Evolutionary conservation across 1,140 invertebrate species (phyloP), one percentile per base, ranked within the genome.

Genomic region (Caenorhabditis tropicalis): DNA sequence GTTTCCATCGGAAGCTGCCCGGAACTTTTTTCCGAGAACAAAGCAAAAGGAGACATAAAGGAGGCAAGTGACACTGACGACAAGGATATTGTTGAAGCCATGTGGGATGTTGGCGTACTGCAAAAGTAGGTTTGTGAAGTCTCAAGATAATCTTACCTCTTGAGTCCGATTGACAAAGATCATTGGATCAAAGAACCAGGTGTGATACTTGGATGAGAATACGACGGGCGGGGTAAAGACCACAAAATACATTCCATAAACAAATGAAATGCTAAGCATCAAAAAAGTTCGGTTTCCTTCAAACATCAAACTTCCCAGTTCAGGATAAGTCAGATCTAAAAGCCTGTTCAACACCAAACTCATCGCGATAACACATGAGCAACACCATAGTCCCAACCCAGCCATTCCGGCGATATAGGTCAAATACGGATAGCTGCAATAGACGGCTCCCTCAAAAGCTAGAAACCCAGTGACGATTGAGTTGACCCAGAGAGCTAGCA

Each of bases 321-420:
- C 29, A 24, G 65, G 36, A 7, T 43, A n/a, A 9, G 36, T 24
- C n/a, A 74, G 24, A 24, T 74, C 65, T n/a, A 74, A 12, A 46
- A 74, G n/a, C 12, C 65, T 12, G 27, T 74, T 74, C 21, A 74
- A 15, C 19, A 74, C 65, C n/a, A 74, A 43, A 74, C 27, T 74
- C 36, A 74, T 39, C 24, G 33, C 33, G 27, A 74, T 74, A 3
- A 74, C n/a, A 43, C 65, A 74, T n/a, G 65, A 39, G n/a, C 36
- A 46, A 74, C 65, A 74, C 65, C 65, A 74, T 1, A 74, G 36
- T 12, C 81, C 81, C 24, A 82, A 46, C 2, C 82, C 82, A 16
- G 43, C 33, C 24, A 46, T 46, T 48, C 56, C 82, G 6, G 82
- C 29, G 24, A 51, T 51, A n/a, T 70, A 82, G 12, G 39, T 60